Evolutionary conservation across 2,888 invertebrate species (phyloP).

Genomic region (Latrodectus hesperus): DNA sequence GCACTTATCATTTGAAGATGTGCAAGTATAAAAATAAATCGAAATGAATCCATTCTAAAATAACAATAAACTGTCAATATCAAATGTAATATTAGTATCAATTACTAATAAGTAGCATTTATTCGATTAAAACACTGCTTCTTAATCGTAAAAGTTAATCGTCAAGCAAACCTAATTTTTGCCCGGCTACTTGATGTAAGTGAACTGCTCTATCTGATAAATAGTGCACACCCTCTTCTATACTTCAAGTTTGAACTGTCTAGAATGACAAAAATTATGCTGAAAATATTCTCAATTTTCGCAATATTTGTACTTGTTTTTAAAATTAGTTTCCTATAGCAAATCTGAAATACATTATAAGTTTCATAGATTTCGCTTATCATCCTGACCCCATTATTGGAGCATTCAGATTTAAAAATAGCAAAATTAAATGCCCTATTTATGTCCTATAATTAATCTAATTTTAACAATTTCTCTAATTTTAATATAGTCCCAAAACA

Average conservation of each 20-base stretch:
- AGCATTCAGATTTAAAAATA: constrained; percentile 47
- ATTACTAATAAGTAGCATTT: too few species aligned
- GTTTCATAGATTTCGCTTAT: constrained; percentile 34
- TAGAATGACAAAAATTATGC: constrained; percentile 50
- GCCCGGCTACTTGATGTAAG: constrained; percentile 38
- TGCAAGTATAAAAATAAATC: too few species aligned
- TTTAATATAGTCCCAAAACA: background rate
- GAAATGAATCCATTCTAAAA: too few species aligned
- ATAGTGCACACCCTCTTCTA: constrained; percentile 30
- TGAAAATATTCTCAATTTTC: constrained; percentile 52
- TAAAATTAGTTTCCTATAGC: constrained; percentile 33
- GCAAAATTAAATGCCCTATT: constrained; percentile 46
- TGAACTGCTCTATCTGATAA: constrained; percentile 35
- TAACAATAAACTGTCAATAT: too few species aligned
- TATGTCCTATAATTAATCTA: constrained; percentile 39
- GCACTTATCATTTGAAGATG: too few species aligned
- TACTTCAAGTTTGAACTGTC: constrained; percentile 28
- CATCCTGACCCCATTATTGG: constrained; percentile 22
- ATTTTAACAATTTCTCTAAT: constrained; percentile 51
- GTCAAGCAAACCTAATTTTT: constrained; percentile 24
- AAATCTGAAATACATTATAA: constrained; percentile 15
- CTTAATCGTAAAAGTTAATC: background rate
- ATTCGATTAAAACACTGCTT: too few species aligned
- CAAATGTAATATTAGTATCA: too few species aligned
- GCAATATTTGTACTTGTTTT: constrained; percentile 62